Evolutionary conservation across 2,888 invertebrate species (phyloP), one percentile per base, ranked within the genome.

Genomic region (Heteropelma amictum): DNA sequence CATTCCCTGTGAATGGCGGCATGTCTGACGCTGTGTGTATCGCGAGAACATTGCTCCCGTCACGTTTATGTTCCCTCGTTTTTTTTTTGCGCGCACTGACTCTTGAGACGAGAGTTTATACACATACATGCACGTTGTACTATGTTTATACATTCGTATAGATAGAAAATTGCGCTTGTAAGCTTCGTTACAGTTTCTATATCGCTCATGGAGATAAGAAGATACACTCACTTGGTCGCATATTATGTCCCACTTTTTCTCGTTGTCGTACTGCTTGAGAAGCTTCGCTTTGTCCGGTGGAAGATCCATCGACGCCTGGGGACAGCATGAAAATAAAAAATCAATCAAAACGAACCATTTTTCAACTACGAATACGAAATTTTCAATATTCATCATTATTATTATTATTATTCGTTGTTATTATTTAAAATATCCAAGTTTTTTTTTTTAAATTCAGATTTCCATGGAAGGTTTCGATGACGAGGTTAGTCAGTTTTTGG

Each of bases 241-340:
- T 91, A 99, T 98, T 90, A 99, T 96, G 91, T 99, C 98, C 99
- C 99, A 99, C 91, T 99, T 99, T 91, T 98, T 98, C 89, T 98
- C 97, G 90, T 96, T 95, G 90, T 98, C 98, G 89, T 99, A 99
- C 89, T 95, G 96, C 84, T 96, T 95, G 79, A 98, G 92, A 38
- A 98, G 93, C 91, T 98, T 98, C 84, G 98, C 98, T 90, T 99
- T 99, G 91, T 99, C 99, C 33, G 99, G 98, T 19, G 99, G 99
- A 81, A 99, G 92, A 90, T 99, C 99, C 98, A 99, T 99, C 76
- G 98, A 98, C 63, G 97, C 97, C 98, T 99, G 92, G 5, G 10
- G 6, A 53, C 17, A 28, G 35, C 21, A 10, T 5, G 17, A 17
- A 10, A 19, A 14, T 23, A 3, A 56, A 8, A n/a, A n/a, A n/a